Evolutionary conservation across 2,888 invertebrate genomes (phyloP), one percentile per base, ranked within the genome.

Genomic region (Clusia tigrina): DNA sequence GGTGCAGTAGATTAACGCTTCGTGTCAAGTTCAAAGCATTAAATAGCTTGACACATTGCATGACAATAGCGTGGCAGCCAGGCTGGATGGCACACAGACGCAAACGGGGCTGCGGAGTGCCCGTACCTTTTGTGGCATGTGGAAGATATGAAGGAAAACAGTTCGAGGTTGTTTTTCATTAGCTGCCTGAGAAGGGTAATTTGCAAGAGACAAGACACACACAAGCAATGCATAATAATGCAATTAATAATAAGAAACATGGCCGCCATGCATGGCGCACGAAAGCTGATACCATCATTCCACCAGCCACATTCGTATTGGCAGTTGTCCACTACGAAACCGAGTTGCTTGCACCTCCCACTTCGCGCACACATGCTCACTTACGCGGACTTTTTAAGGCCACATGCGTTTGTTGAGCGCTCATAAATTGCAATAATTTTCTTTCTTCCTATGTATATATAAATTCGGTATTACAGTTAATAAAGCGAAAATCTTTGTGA

Each of bases 21-120:
- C 59, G 64, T 65, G 65, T 67, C 65, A 65, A 67, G 58, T 63
- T 67, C 67, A 63, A 57, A 65, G 65, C 67, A 67, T 67, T 67
- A 65, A 65, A 64, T 63, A 64, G 63, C 67, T 65, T 67, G 67
- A 64, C 67, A 65, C 65, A 65, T 63, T 54, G 65, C 67, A 65
- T 67, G 65, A 63, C 65, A 67, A 56, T 58, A 25, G 54, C 32
- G 23, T n/a, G n/a, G n/a, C n/a, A n/a, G 42, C 42, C 42, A 42
- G 3, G 42, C n/a, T 10, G 42, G n/a, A 42, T n/a, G n/a, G n/a
- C n/a, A n/a, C n/a, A n/a, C 5, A 32, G 32, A 32, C 17, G 23
- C 17, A 48, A 22, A 48, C 18, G 48, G 2, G 15, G 22, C 32
- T 9, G 32, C 42, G 22, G 18, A 37, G 37, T 37, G 22, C 38